Evolutionary conservation across 2,888 invertebrate genomes (phyloP).

Genomic region (Troglohyphantes excavatus): DNA sequence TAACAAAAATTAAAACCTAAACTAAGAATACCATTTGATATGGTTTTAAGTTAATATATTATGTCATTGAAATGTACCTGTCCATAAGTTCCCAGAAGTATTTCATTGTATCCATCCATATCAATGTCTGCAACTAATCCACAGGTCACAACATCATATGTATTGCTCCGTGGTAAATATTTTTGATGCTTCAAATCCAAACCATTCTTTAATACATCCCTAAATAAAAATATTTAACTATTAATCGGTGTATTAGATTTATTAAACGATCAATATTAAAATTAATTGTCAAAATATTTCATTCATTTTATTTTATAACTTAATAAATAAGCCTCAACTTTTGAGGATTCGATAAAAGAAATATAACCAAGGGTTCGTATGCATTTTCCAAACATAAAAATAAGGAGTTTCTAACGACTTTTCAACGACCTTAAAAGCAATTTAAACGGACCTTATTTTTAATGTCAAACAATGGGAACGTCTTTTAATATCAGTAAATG

Average conservation of each 20-base stretch:
- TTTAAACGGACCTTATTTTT: no score
- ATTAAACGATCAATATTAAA: neutral
- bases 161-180: constrained; percentile 84
- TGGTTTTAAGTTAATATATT: neutral
- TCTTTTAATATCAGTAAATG: no score
- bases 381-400: no score
- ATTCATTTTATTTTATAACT: no score
- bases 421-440: no score
- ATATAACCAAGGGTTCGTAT: neutral
- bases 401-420: no score
- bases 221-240: constrained; percentile 3
- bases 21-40: no score
- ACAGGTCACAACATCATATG: constrained; percentile 86
- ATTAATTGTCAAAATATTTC: no score
- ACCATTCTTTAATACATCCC: constrained; percentile 66
- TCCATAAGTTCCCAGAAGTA: constrained; percentile 87
- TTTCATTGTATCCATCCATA: constrained; percentile 88
- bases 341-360: neutral
- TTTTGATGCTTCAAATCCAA: constrained; percentile 80
- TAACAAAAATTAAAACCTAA: no score
- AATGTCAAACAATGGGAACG: no score
- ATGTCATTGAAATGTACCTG: constrained; percentile 82
- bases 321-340: no score
- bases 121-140: constrained; percentile 87
- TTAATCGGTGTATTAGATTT: neutral